Evolutionary conservation across 2,888 invertebrate genomes (phyloP), one percentile per base, ranked within the genome.

Genomic region (Hedychridium roseum): DNA sequence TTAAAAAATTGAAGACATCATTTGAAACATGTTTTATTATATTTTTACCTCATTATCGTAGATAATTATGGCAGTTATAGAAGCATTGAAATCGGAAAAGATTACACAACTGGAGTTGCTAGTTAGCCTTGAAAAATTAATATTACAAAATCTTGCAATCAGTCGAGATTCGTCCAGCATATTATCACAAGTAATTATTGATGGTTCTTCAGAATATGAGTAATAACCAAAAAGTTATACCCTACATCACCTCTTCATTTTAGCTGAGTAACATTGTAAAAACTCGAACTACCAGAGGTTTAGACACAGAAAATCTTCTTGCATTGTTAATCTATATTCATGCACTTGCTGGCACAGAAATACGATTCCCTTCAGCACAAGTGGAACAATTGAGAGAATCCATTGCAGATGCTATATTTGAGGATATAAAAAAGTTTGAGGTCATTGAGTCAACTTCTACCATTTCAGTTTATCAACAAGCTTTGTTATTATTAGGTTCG

Each of bases 51-150:
- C n/a, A n/a, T n/a, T n/a, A n/a, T 54, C 58, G 2, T 76, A 83
- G 76, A 71, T 80, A 54, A 79, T 80, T 39, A 61, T 82, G 60
- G 82, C 82, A 2, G 82, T 86, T 9, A 81, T 85, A 3, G 85
- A 87, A 63, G 81, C 85, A 0, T 62, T 88, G 12, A 85, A 85
- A 61, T 84, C 86, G 1, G 81, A 82, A 0, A 80, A 79, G 50
- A 79, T 82, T 0, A 76, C 80, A 0, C 82, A 83, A 47, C 76
- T 84, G 16, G 88, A 88, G 46, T 75, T 86, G 14, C 71, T 88
- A 3, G 81, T 83, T 67, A 85, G 83, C 54, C 75, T 87, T 12
- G 88, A 88, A 73, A 85, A 85, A 62, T 81, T 87, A 57, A 82
- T 87, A 45, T 68, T 86, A 26, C 76, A 78, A 60, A 78, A 74